A percentile compares a stretch with the other conserved stretches of the same genome.
These are phyloP conservation scores for Mastomys coucha DNA, from an alignment of 2,113 vertebrate species.

Conservation along the genomic window DNA sequence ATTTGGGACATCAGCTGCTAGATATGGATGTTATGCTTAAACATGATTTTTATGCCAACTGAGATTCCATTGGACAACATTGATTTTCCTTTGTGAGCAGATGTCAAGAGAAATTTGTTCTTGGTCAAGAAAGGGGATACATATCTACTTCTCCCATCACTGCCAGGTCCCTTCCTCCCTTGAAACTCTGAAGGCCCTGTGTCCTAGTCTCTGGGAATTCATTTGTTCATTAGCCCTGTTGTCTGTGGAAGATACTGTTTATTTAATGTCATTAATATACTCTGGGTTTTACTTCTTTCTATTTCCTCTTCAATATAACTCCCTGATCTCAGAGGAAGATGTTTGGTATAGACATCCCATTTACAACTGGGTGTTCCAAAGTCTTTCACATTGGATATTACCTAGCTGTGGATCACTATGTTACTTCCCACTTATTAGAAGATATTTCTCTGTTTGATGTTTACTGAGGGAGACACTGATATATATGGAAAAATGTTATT, in stretches of 20 bases:
- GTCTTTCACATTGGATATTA: not conserved
- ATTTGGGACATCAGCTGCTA: not conserved
- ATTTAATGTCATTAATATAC: not conserved
- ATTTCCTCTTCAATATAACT: not conserved
- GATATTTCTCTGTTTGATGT: not conserved
- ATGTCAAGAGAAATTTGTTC: not conserved
- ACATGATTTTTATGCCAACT: not conserved
- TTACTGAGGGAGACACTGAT: not conserved
- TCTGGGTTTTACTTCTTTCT: not conserved
- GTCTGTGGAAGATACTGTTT: not conserved
- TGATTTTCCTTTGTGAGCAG: not conserved
- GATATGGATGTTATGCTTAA: not conserved
- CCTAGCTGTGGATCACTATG: not conserved
- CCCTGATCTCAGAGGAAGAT: not conserved
- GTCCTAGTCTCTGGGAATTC: not conserved
- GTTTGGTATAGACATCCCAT: not conserved
- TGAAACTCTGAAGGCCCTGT: not conserved
- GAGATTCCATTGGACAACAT: not conserved
- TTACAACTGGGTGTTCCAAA: not conserved
- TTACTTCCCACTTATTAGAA: not conserved
- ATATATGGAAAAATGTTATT: not conserved
- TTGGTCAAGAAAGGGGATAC: not conserved
- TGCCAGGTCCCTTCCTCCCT: not conserved
- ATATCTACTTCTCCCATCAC: not conserved
- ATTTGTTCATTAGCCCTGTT: not conserved